Evolutionary conservation across 2,888 invertebrate genomes (phyloP).

Genomic region (Drosophila cognata): DNA sequence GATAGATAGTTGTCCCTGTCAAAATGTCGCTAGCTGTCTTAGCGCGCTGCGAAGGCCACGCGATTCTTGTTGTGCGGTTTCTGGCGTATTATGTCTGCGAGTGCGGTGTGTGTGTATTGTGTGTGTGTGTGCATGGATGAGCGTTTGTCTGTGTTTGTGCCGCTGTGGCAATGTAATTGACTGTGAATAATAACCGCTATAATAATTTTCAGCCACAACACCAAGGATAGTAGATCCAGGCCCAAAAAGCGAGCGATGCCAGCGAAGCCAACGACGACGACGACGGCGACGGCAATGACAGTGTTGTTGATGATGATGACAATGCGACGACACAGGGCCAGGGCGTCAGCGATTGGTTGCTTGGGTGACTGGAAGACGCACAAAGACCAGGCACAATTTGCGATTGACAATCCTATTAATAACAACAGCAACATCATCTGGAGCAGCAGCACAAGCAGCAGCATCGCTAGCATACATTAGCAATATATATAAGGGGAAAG

Average conservation of each 20-base stretch:
- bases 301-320: constrained; percentile 75
- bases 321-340: constrained; percentile 26
- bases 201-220: constrained; percentile 78
- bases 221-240: constrained; percentile 42
- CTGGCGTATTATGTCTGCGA: constrained; percentile 6
- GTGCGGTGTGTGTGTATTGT: constrained; percentile 5
- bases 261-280: constrained; percentile 37
- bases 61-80: constrained; percentile 36
- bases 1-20: constrained; percentile 77
- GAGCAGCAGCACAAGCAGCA: constrained; percentile 24
- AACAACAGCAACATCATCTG: constrained; percentile 50
- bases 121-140: constrained; percentile 6
- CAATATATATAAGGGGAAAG: constrained; percentile 48
- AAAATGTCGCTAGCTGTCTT: constrained; percentile 70
- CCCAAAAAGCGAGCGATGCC: constrained; percentile 38
- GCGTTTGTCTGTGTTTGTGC: constrained; percentile 40
- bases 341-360: constrained; percentile 36
- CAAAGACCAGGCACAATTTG: constrained; percentile 65
- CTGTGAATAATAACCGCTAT: constrained; percentile 82
- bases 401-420: constrained; percentile 79
- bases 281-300: constrained; percentile 43
- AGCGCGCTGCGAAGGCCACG: constrained; percentile 35
- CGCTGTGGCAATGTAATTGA: constrained; percentile 76
- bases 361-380: constrained; percentile 19
- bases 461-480: constrained; percentile 32